Evolutionary conservation across 2,113 vertebrate genomes (phyloP).

Genomic region (zebrafish (Danio rerio)): GRCz12tu NC_133195.1:31451501-31452000

Average conservation of each 20-base stretch:
- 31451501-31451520: neutral
- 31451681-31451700: conserved; percentile 40
- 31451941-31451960: neutral
- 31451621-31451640: conserved; percentile 4
- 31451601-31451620: conserved; percentile 47
- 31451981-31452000: too few relatives aligned
- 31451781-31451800: neutral
- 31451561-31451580: conserved; percentile 5
- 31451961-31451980: neutral
- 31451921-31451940: neutral
- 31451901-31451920: neutral
- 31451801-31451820: conserved; percentile 30
- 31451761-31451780: neutral
- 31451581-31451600: conserved; percentile 49
- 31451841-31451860: neutral
- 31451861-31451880: neutral
- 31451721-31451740: conserved; percentile 19
- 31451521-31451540: neutral
- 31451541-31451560: neutral
- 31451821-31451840: conserved; percentile 7
- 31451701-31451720: conserved; percentile 32
- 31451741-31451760: conserved; percentile 47
- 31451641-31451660: conserved; percentile 26
- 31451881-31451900: neutral
- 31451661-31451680: conserved; percentile 65